phyloP scores from a whole-genome alignment of 2,888 invertebrate genomes.

The Zaprionus bogoriensis region DNA sequence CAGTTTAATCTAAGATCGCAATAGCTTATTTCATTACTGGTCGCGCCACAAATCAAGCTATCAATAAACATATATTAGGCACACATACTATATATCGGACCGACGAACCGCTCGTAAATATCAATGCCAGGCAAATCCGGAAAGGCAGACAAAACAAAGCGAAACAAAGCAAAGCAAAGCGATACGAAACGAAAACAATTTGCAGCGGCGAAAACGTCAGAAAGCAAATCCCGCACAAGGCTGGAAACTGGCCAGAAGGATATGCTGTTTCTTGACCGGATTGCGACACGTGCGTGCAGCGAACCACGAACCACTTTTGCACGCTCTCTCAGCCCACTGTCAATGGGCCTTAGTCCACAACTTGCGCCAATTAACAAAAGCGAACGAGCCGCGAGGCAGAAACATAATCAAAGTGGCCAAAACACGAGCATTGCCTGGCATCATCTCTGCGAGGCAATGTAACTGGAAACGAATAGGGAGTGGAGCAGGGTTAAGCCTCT shows the following conservation, averaged over 20 bases:
- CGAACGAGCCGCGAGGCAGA: constrained; percentile 29
- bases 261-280: constrained; percentile 17
- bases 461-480: not conserved
- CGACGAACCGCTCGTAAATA: constrained; percentile 30
- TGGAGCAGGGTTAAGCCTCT: not conserved
- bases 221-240: constrained; percentile 20
- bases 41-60: constrained; percentile 22
- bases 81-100: constrained; percentile 1
- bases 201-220: constrained; percentile 24
- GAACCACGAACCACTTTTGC: not conserved
- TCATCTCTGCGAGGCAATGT: too few relatives aligned
- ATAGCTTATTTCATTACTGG: constrained; percentile 4
- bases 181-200: constrained; percentile 17
- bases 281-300: constrained; percentile 32
- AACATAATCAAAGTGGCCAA: constrained; percentile 42
- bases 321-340: not conserved
- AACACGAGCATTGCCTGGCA: constrained; percentile 8
- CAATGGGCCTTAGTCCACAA: constrained; percentile 28
- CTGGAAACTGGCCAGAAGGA: constrained; percentile 28
- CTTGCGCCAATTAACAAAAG: constrained; percentile 50
- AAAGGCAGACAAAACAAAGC: not conserved
- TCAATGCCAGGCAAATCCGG: constrained; percentile 10
- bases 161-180: not conserved
- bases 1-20: not conserved
- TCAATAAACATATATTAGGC: constrained; percentile 12